phyloP scores from a whole-genome alignment of 1,140 invertebrate genomes.

The Drosophila kanapiae region DNA sequence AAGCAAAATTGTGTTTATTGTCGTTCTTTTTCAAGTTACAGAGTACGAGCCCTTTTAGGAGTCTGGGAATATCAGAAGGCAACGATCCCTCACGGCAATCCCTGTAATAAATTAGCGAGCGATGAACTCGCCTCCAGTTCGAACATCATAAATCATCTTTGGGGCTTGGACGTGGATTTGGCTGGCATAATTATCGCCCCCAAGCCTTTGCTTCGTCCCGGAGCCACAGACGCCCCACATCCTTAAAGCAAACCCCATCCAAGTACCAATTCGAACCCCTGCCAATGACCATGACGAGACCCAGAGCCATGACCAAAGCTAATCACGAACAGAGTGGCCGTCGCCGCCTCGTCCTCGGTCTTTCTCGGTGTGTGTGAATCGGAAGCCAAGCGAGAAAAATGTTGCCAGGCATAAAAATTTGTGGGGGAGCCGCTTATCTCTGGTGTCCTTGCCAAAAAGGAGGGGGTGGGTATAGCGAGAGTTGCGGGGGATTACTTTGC shows the following conservation, averaged over 20 bases:
- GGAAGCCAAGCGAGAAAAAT: constrained; percentile 48
- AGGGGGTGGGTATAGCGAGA: constrained; percentile 1
- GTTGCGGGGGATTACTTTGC: neutral
- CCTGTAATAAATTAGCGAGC: constrained; percentile 66
- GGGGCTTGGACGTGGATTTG: constrained; percentile 46
- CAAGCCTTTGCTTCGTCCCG: constrained; percentile 18
- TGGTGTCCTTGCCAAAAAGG: constrained; percentile 40
- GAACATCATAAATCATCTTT: constrained; percentile 74
- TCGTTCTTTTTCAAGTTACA: neutral
- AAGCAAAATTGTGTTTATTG: neutral
- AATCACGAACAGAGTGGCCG: constrained; percentile 23
- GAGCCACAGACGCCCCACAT: neutral
- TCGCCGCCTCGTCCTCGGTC: too few species aligned
- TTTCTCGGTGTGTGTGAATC: constrained; percentile 23
- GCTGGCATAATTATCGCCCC: constrained; percentile 68
- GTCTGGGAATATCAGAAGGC: neutral
- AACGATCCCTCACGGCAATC: constrained; percentile 17
- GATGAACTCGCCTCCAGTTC: constrained; percentile 44
- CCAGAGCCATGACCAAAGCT: constrained; percentile 43
- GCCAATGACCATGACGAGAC: constrained; percentile 37
- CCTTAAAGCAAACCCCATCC: too few species aligned
- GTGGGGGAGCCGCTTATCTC: constrained; percentile 54
- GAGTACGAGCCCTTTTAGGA: neutral
- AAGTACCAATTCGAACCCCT: neutral
- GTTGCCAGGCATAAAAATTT: constrained; percentile 32